Evolutionary conservation across 64 coral and sea anemone genomes (phyloP), one percentile per base, ranked within the genome.

Genomic region (Acropora yongei): DNA sequence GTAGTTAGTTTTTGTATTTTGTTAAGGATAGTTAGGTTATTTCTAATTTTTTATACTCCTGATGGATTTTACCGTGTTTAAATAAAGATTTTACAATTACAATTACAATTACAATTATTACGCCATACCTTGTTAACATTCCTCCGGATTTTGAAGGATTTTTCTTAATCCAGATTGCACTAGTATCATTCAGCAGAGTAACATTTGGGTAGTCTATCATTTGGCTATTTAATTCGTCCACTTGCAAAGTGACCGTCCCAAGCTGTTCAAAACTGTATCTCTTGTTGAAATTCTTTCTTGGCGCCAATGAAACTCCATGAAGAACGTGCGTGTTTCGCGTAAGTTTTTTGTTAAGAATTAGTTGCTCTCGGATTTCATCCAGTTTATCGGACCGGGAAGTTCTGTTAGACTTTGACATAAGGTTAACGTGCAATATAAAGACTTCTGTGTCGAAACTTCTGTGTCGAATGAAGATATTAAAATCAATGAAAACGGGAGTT

Each of bases 151-250:
- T 42, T 77, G 50, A 55, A 55, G 50, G 50, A 5, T 55, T 30
- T 55, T 78, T 78, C 76, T 78, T 78, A 78, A 53, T 51, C 45
- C 76, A 78, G 76, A 78, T 49, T 78, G 50, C 50, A 55, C 9
- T 55, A 8, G 76, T 78, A 45, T 78, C 76, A 78, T 49, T 78
- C 8, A 78, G 76, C 76, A 78, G 76, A 78, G 76, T 78, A 78
- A 78, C 76, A 78, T 78, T 78, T 78, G 17, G 45, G 47, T 49
- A 47, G 76, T 78, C 44, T 78, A 78, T 78, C 76, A 78, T 78
- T 48, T 78, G 46, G 75, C 75, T 78, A 18, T 78, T 47, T 47
- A 78, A 78, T 51, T 39, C 71, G 71, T 74, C 71, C 71, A 74
- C 71, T 44, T 74, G 71, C 71, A 0, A n/a, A 74, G 71, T 74